Evolutionary conservation across 2,888 invertebrate species (phyloP), one percentile per base, ranked within the genome.

Genomic region (Balanococcus diminutus): DNA sequence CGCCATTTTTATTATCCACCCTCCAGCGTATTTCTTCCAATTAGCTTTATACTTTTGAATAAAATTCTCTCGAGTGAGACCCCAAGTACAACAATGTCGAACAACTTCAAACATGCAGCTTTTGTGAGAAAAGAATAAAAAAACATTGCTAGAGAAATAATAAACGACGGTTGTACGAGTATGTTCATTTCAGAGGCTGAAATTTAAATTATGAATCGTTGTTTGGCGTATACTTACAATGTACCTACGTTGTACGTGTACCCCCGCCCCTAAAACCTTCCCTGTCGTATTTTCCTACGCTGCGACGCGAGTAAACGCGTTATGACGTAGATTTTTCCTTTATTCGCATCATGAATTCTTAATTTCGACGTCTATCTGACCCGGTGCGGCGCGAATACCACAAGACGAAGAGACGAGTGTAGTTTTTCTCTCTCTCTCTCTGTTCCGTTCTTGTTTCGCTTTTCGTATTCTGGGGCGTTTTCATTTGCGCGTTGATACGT

Each of bases 171-270:
- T 67, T 28, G 28, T 67, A n/a, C n/a, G n/a, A n/a, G n/a, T n/a
- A 67, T 67, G 67, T 67, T 67, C 67, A 67, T 67, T 67, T 67
- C 67, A 28, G n/a, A n/a, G 31, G 67, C 67, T 25, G 67, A 28
- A 67, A 67, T 67, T 67, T 67, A 67, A 67, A 67, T 67, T 67
- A 67, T 67, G 67, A 67, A 67, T 67, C 67, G 67, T 67, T 28
- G 28, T 67, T 67, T 31, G 2, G 67, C 67, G 25, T 28, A 67
- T 28, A 56, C 22, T 19, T 19, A 19, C 56, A 6, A 19, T 19
- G 56, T 56, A 56, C 56, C 5, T 5, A 14, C 67, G 14, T 28
- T 5, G 67, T 67, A 67, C 67, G 16, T 14, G 61, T 28, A 25
- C 25, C 25, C 25, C 28, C 8, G 14, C 14, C 2, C 46, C 46